Base-by-base conservation (phyloP, 2,113 vertebrate species). In the Rhea pennata region DNA sequence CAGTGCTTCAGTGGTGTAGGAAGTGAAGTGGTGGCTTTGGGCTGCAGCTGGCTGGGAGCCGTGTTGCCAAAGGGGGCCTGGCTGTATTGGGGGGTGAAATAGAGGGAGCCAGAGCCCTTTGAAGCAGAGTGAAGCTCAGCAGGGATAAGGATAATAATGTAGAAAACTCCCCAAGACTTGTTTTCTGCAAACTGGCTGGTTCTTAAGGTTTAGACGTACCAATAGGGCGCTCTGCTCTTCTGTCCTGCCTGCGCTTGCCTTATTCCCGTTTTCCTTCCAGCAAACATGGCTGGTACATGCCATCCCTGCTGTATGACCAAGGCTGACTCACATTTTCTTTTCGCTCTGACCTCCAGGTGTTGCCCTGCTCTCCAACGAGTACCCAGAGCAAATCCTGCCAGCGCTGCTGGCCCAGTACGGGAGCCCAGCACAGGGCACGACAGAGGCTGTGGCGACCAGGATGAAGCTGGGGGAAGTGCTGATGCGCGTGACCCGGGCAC, bases 401-500 rank as follows among this genome's bases (percentile, higher is more conserved):
- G 78, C 96, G 36, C 98, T 99, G 54, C 97, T 99, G 76, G 95
- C 96, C 56, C 98, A 95, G 73, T 99, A 99, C 29, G 96, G 96
- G 14, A 54, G 65, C 5, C 82, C 95, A 0, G 94, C 67, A 0
- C 91, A 66, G 12, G 94, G 78, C 66, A 93, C 40, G 3, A 76
- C 69, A 92, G 97, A 97, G 23, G 1, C 87, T 5, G 6, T 13
- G 13, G 69, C 97, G 1, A 99, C 98, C 77, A 98, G 99, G 65
- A 98, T 99, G 95, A 99, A 99, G 97, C 93, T 99, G 50, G 99
- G 99, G 8, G 99, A 99, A 92, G 99, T 98, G 54, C 98, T 99
- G 95, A 99, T 99, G 99, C 98, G 99, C 50, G 96, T 98, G 31
- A 99, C 98, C 74, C 97, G 98, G 70, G 98, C 98, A 0, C 97